Percentiles rank a stretch among this genome's conserved stretches.
These are phyloP conservation scores for Scylla paramamosain DNA, from an alignment of 1,140 invertebrate species.

Conservation along the genomic window DNA sequence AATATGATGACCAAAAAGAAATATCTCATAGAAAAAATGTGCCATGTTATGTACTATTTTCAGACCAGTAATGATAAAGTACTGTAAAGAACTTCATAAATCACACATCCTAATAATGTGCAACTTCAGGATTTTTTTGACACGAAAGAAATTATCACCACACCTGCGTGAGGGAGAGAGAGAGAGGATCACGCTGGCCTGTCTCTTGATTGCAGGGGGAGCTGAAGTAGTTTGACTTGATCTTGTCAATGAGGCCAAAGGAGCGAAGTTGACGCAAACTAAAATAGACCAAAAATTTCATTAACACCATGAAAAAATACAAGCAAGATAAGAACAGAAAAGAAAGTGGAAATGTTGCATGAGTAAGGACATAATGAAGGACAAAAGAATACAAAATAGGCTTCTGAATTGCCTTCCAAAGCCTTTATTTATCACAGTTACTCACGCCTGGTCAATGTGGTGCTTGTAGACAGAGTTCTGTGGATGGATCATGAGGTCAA, in stretches of 20 bases:
- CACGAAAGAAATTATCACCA: neutral
- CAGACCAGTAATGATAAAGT: no score
- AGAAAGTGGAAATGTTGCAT: no score
- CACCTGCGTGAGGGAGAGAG: conserved; percentile 51
- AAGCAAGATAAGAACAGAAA: no score
- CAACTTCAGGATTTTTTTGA: no score
- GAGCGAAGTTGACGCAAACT: conserved; percentile 52
- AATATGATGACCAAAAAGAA: no score
- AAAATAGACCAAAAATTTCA: neutral
- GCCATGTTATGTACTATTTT: no score
- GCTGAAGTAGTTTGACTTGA: conserved; percentile 38
- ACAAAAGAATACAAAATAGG: no score
- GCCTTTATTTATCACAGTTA: neutral
- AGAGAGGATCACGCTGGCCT: neutral
- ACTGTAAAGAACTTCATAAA: no score
- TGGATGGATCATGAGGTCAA: conserved; percentile 55
- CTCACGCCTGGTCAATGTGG: conserved; percentile 43
- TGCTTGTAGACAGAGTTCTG: conserved; percentile 66
- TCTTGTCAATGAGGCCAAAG: conserved; percentile 63
- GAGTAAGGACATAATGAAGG: no score
- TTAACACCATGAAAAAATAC: neutral
- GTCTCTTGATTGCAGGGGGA: conserved; percentile 40
- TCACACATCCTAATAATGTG: no score
- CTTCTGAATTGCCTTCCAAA: neutral
- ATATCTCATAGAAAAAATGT: no score